Evolutionary conservation across 37 sponge, comb jelly and placozoan species (phyloP).

Genomic region (Theonella swinhoei): DNA sequence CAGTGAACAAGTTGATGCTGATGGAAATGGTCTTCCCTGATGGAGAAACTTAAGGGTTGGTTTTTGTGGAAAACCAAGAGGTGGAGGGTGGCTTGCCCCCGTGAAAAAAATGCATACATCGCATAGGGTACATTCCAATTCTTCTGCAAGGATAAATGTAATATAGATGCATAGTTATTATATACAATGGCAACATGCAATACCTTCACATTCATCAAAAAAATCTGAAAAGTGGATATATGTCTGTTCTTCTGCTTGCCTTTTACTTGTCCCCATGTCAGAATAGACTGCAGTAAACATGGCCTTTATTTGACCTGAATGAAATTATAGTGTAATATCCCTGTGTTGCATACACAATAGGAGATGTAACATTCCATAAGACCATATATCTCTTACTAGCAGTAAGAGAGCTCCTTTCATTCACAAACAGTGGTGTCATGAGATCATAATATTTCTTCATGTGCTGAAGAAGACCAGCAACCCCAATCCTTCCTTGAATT

Average conservation of each 20-base stretch:
- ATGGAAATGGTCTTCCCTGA: slow-evolving; percentile 2
- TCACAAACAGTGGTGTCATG: not conserved
- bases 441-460: not conserved
- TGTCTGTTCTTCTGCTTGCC: not conserved
- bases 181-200: no score
- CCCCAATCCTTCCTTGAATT: not conserved
- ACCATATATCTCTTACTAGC: not conserved
- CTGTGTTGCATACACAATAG: not conserved
- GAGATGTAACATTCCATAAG: not conserved
- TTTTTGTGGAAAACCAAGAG: not conserved
- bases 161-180: not conserved
- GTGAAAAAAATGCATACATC: not conserved
- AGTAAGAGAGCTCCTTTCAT: not conserved
- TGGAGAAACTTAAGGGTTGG: not conserved
- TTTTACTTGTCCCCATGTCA: not conserved
- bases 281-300: not conserved
- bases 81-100: not conserved
- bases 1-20: slow-evolving; percentile 17
- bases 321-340: no score
- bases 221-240: not conserved
- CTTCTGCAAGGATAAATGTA: not conserved
- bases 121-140: not conserved
- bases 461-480: not conserved
- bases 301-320: no score
- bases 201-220: not conserved